Conservation (phyloP, 2,888 invertebrate species). For the Oscheius myriophilus region DNA sequence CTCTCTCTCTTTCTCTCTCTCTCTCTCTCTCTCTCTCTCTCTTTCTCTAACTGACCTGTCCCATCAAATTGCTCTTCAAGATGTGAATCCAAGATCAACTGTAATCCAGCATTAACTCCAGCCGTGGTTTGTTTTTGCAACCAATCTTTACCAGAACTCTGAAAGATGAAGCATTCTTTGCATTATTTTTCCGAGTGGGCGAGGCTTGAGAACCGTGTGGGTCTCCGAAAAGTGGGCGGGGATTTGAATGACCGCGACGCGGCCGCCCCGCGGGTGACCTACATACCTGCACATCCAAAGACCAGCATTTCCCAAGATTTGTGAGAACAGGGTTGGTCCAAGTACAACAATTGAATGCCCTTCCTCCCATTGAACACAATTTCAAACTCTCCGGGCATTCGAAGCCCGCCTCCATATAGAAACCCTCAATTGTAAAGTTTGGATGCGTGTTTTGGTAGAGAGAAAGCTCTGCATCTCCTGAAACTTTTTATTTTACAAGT, state of each 20-base stretch:
- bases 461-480: constrained; percentile 39
- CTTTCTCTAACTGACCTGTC: constrained; percentile 21
- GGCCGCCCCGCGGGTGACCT: too few relatives aligned
- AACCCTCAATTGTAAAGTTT: constrained; percentile 56
- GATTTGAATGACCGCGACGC: constrained; percentile 21
- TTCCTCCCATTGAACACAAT: constrained; percentile 61
- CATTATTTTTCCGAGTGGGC: not conserved
- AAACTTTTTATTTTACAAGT: not conserved
- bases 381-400: constrained; percentile 59
- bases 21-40: not conserved
- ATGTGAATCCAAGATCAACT: constrained; percentile 62
- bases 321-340: constrained; percentile 63
- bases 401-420: constrained; percentile 57
- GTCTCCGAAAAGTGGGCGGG: not conserved
- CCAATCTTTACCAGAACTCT: constrained; percentile 40
- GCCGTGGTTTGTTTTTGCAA: constrained; percentile 60
- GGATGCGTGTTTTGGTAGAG: constrained; percentile 41
- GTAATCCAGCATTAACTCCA: constrained; percentile 62
- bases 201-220: not conserved
- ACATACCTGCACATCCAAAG: constrained; percentile 48
- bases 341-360: constrained; percentile 60
- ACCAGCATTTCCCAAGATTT: constrained; percentile 65
- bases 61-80: constrained; percentile 60
- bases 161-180: not conserved
- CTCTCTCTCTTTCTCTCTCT: not conserved